Evolutionary conservation across 35 echinoderm and acorn worm species (phyloP), one percentile per base, ranked within the genome.

Genomic region (Lytechinus variegatus): DNA sequence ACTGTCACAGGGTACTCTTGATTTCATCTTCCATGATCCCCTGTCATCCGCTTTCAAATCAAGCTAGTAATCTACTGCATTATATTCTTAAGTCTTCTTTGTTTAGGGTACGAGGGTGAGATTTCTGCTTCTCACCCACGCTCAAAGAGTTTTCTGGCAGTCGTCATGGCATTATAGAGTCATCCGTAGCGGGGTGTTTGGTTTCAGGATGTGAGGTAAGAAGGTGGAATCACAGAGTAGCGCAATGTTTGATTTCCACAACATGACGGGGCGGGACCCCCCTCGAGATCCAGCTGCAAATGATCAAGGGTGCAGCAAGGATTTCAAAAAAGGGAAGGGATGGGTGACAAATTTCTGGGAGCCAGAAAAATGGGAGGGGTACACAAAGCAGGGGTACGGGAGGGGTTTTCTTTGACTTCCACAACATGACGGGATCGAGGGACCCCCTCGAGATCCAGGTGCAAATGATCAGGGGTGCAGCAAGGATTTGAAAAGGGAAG

Each of bases 11-110:
- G 88, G 52, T 6, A 90, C 27, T 90, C 52, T 90, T 19, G 28
- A 90, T 90, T 90, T 90, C 88, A 90, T 54, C 88, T 90, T 12
- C 29, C 28, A 10, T 14, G 28, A 90, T 90, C 88, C 29, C 28
- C 24, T 16, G 33, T 44, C 88, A 90, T 90, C 88, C 88, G 28
- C 52, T 90, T 12, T 14, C 52, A 29, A 90, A 90, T 52, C 88
- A 19, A 54, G 28, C 29, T 90, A 28, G 88, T 52, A 90, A 90
- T 90, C 88, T 54, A 10, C 52, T 44, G 88, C 88, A 90, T 90
- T 90, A 90, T 90, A 33, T 90, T 90, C 28, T 27, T n/a, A 90
- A 90, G 52, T 90, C 88, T 90, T 90, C 66, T 79, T 88, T 90
- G 88, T 90, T 90, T 13, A 58, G 56, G 11, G 88, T 44, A 13